Percentiles rank a stretch among this genome's conserved stretches.
phyloP scores from a whole-genome alignment of 1,140 invertebrate genomes.

The Anastatus disparis region DNA sequence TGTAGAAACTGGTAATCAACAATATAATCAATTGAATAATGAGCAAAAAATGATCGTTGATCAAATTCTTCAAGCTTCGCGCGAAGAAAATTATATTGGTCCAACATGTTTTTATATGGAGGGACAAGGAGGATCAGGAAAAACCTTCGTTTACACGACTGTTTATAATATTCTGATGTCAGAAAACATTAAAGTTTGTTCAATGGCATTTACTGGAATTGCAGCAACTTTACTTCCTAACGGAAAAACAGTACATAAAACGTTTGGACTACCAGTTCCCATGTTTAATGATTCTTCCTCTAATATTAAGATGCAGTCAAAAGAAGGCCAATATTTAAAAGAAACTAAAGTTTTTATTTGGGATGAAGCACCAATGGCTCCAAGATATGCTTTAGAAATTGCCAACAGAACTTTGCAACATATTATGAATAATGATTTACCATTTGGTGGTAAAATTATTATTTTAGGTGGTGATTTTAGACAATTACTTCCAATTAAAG shows the following conservation, averaged over 20 bases:
- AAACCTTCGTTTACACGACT: too few species aligned
- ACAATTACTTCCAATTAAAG: conserved; percentile 46
- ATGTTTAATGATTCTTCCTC: background rate
- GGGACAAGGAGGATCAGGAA: conserved; percentile 38
- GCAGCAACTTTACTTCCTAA: conserved; percentile 58
- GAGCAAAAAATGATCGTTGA: conserved; percentile 32
- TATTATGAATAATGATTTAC: conserved; percentile 9
- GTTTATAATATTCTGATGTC: conserved; percentile 44
- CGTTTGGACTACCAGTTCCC: conserved; percentile 8
- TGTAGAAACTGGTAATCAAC: background rate
- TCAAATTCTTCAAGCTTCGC: background rate
- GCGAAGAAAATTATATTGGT: background rate
- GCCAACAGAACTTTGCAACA: background rate
- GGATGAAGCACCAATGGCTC: conserved; percentile 46
- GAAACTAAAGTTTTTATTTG: conserved; percentile 45
- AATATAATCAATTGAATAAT: conserved; percentile 25
- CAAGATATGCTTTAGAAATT: conserved; percentile 11
- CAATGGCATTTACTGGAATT: too few species aligned
- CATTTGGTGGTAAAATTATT: conserved; percentile 18
- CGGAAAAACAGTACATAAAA: conserved; percentile 28
- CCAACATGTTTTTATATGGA: conserved; percentile 34
- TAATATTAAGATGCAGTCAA: conserved; percentile 42
- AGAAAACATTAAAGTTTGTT: conserved; percentile 46
- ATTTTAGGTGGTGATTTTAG: conserved; percentile 47
- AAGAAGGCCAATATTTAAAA: conserved; percentile 36